phyloP scores from a whole-genome alignment of 2,113 vertebrate species.

The Argyrosomus japonicus region DNA sequence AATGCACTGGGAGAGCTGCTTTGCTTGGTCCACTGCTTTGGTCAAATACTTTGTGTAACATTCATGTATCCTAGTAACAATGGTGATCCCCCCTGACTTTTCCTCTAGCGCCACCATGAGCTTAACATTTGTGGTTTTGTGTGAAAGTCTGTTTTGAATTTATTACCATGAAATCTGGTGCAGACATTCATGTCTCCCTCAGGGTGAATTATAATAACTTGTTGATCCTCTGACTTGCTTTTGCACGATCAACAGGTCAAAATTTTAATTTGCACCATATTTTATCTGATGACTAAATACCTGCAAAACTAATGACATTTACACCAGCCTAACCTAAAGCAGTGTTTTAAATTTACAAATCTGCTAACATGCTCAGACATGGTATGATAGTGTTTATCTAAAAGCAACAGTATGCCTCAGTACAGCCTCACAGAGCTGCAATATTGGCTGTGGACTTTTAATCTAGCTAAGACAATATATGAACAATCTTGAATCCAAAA shows the following conservation, averaged over 20 bases:
- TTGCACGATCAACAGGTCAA: not conserved
- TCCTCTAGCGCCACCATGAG: not conserved
- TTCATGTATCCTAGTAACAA: not conserved
- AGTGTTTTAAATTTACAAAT: not conserved
- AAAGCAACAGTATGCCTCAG: not conserved
- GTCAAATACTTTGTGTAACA: not conserved
- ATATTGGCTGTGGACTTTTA: not conserved
- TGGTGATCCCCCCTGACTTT: not conserved
- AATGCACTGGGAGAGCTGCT: too few species aligned
- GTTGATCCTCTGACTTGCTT: constrained; percentile 5
- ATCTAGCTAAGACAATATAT: constrained; percentile 6
- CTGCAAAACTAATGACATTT: not conserved
- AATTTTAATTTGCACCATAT: not conserved
- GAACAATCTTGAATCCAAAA: constrained; percentile 25
- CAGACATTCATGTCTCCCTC: not conserved
- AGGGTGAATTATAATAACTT: not conserved
- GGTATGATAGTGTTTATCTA: not conserved
- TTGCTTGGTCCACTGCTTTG: not conserved
- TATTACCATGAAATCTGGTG: not conserved
- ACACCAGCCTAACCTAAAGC: not conserved
- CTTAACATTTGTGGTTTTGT: not conserved
- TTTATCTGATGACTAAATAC: not conserved
- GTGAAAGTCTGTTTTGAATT: not conserved
- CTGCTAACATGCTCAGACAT: not conserved
- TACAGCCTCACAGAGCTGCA: not conserved